These are phyloP conservation scores for Lasioglossum leucozonium DNA, from an alignment of 2,888 invertebrate genomes.

Conservation along the genomic window DNA sequence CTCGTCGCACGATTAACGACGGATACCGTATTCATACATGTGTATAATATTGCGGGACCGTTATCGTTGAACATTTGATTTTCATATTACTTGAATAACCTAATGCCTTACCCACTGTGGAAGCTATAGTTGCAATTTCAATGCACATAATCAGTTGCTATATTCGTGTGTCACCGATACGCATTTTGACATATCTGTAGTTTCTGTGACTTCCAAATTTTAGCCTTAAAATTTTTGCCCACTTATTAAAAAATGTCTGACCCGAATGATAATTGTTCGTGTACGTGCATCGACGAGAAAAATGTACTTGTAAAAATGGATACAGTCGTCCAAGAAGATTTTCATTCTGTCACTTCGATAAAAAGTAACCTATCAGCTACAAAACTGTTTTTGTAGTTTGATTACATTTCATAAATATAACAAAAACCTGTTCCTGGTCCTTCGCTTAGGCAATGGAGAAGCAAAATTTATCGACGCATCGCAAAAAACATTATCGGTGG, in stretches of 20 bases:
- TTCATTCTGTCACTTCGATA: neutral
- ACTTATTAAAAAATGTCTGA: constrained; percentile 11
- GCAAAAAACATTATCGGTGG: neutral
- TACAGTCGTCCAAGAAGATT: neutral
- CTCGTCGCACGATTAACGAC: neutral
- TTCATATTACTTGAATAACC: neutral
- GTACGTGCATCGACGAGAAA: neutral
- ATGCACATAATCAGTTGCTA: constrained; percentile 2
- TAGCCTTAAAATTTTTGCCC: constrained; percentile 13
- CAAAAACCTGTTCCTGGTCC: neutral
- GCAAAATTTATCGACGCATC: neutral
- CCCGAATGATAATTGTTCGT: neutral
- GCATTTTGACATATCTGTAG: neutral
- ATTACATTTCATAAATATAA: neutral
- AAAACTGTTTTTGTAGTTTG: neutral
- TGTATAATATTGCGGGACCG: neutral
- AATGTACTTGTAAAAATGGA: neutral
- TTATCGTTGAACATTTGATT: neutral
- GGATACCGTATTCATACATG: constrained; percentile 1
- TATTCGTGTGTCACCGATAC: constrained; percentile 16
- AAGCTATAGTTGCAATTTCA: neutral
- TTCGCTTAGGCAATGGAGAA: constrained; percentile 8
- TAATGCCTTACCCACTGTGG: no score
- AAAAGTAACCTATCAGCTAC: constrained; percentile 24
- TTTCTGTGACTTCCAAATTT: neutral